Conservation (phyloP, 2,888 invertebrate genomes). For the Balanococcus diminutus region DNA sequence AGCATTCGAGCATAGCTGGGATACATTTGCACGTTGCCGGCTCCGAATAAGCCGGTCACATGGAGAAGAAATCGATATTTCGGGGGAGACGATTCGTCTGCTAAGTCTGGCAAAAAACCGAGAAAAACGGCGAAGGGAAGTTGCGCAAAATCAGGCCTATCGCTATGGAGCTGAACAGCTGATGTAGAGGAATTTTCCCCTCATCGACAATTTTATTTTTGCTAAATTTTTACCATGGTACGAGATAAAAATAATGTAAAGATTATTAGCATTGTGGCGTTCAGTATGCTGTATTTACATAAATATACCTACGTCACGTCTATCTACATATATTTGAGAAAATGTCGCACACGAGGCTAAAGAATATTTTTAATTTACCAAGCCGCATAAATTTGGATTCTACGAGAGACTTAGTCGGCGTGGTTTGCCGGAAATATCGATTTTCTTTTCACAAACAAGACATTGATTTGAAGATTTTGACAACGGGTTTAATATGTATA, state of each 20-base stretch:
- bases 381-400: neutral
- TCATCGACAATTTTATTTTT: too few species aligned
- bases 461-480: neutral
- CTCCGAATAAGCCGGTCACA: constrained; percentile 11
- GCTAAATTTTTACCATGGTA: too few species aligned
- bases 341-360: neutral
- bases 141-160: constrained; percentile 26
- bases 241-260: too few species aligned
- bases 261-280: too few species aligned
- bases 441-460: neutral
- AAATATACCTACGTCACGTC: too few species aligned
- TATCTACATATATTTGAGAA: neutral
- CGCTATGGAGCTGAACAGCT: constrained; percentile 12
- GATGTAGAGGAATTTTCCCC: neutral
- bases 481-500: neutral
- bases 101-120: constrained; percentile 33
- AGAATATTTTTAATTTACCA: neutral
- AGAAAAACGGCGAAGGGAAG: too few species aligned
- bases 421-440: neutral
- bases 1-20: neutral
- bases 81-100: constrained; percentile 46
- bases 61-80: constrained; percentile 47
- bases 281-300: too few species aligned
- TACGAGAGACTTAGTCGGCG: neutral
- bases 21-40: constrained; percentile 31